phyloP scores from a whole-genome alignment of 2,888 invertebrate species.

The Dynastes maya region DNA sequence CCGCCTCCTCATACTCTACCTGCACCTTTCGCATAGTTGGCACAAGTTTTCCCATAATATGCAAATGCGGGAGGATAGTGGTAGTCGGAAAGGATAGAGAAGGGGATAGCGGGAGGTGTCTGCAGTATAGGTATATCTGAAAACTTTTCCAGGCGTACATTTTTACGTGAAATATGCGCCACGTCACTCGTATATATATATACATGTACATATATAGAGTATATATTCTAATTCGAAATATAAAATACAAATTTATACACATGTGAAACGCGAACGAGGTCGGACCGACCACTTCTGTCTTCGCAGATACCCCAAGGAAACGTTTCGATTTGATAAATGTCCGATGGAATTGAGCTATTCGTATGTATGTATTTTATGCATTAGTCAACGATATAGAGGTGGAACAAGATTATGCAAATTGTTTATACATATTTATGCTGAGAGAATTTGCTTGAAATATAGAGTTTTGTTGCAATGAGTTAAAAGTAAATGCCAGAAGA shows the following conservation, averaged over 20 bases:
- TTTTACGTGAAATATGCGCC: slow-evolving; percentile 71
- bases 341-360: slow-evolving; percentile 62
- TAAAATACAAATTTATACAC: slow-evolving; percentile 71
- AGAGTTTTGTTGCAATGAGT: no score
- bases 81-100: background rate
- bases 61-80: slow-evolving; percentile 63
- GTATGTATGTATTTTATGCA: no score
- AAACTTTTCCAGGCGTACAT: slow-evolving; percentile 62
- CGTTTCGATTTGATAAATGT: slow-evolving; percentile 71
- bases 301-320: slow-evolving; percentile 66
- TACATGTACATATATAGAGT: background rate
- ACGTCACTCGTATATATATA: slow-evolving; percentile 63
- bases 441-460: no score
- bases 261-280: slow-evolving; percentile 55
- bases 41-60: slow-evolving; percentile 68
- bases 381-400: no score
- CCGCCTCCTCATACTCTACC: slow-evolving; percentile 3
- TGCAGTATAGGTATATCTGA: slow-evolving; percentile 60
- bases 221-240: slow-evolving; percentile 72
- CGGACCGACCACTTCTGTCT: slow-evolving; percentile 63
- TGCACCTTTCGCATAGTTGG: slow-evolving; percentile 49
- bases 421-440: no score
- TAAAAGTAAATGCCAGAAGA: background rate
- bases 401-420: no score
- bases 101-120: background rate